Conservation (phyloP, 2,113 vertebrate species). For the Eonycteris spelaea region DNA sequence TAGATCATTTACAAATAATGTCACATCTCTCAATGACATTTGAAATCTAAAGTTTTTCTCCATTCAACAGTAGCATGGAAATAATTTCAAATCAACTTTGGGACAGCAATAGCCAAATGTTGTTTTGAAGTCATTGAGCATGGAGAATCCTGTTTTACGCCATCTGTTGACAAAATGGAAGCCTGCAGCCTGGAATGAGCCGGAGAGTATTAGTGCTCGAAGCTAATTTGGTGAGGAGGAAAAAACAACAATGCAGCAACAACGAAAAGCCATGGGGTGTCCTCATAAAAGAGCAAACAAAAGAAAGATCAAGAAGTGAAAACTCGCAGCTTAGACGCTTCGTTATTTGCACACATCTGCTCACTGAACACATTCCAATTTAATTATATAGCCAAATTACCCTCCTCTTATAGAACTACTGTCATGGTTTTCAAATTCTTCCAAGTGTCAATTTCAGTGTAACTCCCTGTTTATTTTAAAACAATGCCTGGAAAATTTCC, state of each 20-base stretch:
- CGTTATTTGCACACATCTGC: constrained; percentile 84
- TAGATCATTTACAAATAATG: background rate
- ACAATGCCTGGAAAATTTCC: constrained; percentile 13
- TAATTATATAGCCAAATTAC: constrained; percentile 82
- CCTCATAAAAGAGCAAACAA: constrained; percentile 76
- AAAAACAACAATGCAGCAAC: constrained; percentile 57
- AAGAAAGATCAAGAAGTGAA: constrained; percentile 76
- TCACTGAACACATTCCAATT: constrained; percentile 80
- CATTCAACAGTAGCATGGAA: background rate
- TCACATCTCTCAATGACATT: background rate
- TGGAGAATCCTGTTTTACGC: constrained; percentile 51
- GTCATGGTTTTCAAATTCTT: constrained; percentile 68
- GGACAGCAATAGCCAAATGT: background rate
- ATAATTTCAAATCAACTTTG: background rate
- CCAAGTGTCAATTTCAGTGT: constrained; percentile 70
- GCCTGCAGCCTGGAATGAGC: constrained; percentile 60
- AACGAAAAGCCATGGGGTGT: constrained; percentile 74
- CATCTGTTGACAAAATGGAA: constrained; percentile 72
- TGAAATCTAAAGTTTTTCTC: background rate
- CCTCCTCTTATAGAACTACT: constrained; percentile 58
- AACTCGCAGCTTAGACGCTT: constrained; percentile 65
- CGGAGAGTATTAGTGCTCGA: background rate
- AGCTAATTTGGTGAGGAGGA: constrained; percentile 73
- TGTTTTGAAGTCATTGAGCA: constrained; percentile 10
- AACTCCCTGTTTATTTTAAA: constrained; percentile 56